Percentiles rank a stretch among this genome's conserved stretches.
These are phyloP conservation scores for Australoheros facetus DNA, from an alignment of 2,797 vertebrate genomes.

Conservation along the genomic window DNA sequence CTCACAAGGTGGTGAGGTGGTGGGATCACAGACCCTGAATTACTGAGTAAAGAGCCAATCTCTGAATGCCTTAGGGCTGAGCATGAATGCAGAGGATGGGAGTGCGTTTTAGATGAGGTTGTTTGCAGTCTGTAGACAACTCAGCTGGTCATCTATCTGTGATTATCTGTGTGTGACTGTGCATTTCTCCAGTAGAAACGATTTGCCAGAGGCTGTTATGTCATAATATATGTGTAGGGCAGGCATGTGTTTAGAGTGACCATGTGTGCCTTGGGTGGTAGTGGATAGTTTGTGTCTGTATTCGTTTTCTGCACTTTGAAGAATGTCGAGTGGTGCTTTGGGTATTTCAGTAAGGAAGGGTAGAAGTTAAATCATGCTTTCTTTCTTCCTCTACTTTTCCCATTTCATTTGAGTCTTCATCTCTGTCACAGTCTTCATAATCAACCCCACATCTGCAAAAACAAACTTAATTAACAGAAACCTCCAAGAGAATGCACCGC, in stretches of 20 bases:
- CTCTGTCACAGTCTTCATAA: no score
- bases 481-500: no score
- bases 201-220: neutral
- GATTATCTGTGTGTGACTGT: neutral
- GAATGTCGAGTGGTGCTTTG: neutral
- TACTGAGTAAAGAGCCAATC: neutral
- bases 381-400: neutral
- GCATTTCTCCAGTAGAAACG: neutral
- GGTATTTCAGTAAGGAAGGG: neutral
- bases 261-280: neutral
- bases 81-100: neutral
- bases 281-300: neutral
- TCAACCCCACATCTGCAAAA: no score
- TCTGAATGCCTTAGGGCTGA: neutral
- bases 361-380: neutral
- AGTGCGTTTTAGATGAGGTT: neutral
- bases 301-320: neutral
- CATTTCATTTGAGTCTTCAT: no score
- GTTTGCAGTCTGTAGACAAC: slow-evolving; percentile 2
- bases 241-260: neutral
- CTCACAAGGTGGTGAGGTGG: neutral
- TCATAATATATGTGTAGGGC: neutral
- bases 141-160: neutral
- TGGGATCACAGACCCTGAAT: neutral
- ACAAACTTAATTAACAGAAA: no score